These are phyloP conservation scores for Dendrocincla tyrannina DNA, from an alignment of 2,797 vertebrate genomes.

Conservation along the genomic window DNA sequence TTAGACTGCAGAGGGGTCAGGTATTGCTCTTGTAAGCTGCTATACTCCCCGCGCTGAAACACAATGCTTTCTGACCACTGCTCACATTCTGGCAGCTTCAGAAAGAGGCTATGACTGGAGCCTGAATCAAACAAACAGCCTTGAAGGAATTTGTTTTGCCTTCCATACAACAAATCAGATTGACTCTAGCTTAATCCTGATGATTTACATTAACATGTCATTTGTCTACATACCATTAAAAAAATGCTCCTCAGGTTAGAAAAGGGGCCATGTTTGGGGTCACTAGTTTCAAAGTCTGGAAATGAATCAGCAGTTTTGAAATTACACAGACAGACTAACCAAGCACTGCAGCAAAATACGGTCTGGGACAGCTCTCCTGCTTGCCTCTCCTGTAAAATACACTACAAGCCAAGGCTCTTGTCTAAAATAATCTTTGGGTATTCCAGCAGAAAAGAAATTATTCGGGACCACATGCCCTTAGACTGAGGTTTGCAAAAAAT, in stretches of 20 bases:
- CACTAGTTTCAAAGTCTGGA: constrained; percentile 34
- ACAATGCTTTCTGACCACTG: neutral
- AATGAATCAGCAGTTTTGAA: constrained; percentile 68
- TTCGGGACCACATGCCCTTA: neutral
- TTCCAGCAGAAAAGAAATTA: neutral
- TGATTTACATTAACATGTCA: constrained; percentile 61
- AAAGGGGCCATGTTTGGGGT: neutral
- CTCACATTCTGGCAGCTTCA: neutral
- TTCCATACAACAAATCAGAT: constrained; percentile 29
- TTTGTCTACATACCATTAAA: constrained; percentile 50
- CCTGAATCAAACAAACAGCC: neutral
- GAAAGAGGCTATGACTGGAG: neutral
- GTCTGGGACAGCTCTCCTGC: neutral
- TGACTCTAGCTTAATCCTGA: constrained; percentile 48
- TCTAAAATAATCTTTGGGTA: neutral
- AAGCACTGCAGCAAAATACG: neutral
- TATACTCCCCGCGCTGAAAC: neutral
- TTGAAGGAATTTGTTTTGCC: constrained; percentile 52
- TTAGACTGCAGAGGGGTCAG: neutral
- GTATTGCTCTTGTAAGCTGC: neutral
- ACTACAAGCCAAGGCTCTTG: neutral
- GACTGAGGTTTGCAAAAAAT: neutral
- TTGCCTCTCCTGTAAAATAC: neutral
- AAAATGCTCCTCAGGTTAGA: constrained; percentile 41
- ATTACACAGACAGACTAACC: neutral